Conservation (phyloP, 2,113 vertebrate genomes). For the Hippotragus niger region DNA sequence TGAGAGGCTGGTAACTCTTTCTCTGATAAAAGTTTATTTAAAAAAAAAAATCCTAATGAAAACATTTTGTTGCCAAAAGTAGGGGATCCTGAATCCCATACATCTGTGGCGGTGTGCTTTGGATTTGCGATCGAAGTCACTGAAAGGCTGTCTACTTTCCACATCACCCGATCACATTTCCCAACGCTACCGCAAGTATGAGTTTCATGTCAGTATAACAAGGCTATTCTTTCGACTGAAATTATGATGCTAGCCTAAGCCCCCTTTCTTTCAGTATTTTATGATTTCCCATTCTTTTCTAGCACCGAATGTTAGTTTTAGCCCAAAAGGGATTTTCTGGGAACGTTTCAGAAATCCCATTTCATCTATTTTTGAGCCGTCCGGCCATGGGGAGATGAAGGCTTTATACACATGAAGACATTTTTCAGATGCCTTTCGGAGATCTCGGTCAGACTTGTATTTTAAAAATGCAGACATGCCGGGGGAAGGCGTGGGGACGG, state of each 20-base stretch:
- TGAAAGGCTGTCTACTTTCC: fast-evolving
- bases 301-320: not conserved
- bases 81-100: not conserved
- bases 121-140: fast-evolving
- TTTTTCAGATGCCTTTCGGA: slow-evolving; percentile 40
- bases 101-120: fast-evolving
- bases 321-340: slow-evolving; percentile 7
- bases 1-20: not conserved
- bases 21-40: not conserved
- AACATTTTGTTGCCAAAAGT: not conserved
- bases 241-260: too few relatives aligned
- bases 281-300: not conserved
- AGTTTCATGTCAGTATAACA: not conserved
- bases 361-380: slow-evolving; percentile 5
- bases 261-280: not conserved
- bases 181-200: not conserved
- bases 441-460: slow-evolving; percentile 23
- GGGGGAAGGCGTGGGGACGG: fast-evolving
- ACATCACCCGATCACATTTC: not conserved
- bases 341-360: slow-evolving; percentile 6
- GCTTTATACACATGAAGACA: slow-evolving; percentile 7
- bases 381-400: not conserved
- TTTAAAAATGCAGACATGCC: not conserved
- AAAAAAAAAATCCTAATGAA: not conserved
- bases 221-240: not conserved